Evolutionary conservation across 2,113 vertebrate species (phyloP), one percentile per base, ranked within the genome.

Genomic region (Xerus inauris): DNA sequence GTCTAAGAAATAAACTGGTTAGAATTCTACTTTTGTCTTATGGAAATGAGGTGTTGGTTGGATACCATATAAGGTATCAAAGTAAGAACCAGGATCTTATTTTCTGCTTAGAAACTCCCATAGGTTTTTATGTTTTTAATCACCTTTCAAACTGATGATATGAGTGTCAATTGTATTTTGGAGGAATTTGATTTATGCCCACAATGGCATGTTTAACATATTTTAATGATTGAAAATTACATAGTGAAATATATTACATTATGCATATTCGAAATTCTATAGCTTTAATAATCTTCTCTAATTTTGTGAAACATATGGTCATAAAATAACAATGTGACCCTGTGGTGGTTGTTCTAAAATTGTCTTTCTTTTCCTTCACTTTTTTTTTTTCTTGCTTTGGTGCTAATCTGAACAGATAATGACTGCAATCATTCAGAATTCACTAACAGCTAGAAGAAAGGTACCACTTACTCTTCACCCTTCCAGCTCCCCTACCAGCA

Each of bases 261-360:
- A 82, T 79, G 28, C 42, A 42, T 62, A n/a, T 84, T 73, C 12
- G 19, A 64, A 30, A 79, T 77, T 81, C 40, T 59, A 10, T 91
- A 85, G 45, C 57, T 76, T 91, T 81, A 47, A 4, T 88, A 85
- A 91, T 80, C 65, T 94, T 91, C 87, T 42, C 57, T 84, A 94
- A 91, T 91, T 89, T 95, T 64, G 40, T 82, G 73, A 85, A 47
- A 77, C 80, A 51, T 81, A 71, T 86, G 67, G 16, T 72, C 57
- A 89, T 54, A 89, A 94, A 82, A 64, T 81, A 94, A 82, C 57
- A 69, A 38, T 80, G 40, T 86, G 73, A 82, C 42, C 38, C 40
- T 16, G 10, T 45, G 12, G 32, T 67, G 62, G n/a, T 86, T 95
- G 72, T 57, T 92, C 22, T 28, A 64, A 72, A 89, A 65, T 81